Evolutionary conservation across 2,888 invertebrate species (phyloP), one percentile per base, ranked within the genome.

Genomic region (Drosophila sordidapex): DNA sequence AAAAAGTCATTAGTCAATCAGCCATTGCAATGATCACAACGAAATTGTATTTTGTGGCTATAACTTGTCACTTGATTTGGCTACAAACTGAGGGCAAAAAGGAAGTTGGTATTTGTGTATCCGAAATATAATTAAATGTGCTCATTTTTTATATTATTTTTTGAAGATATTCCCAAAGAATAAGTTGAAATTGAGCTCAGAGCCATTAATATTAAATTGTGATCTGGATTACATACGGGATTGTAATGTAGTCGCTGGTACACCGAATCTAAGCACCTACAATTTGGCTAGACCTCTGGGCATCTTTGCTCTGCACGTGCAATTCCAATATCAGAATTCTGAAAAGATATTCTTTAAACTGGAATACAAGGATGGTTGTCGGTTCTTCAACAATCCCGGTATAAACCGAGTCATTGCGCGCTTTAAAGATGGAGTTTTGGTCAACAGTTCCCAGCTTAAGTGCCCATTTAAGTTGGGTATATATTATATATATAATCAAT

Each of bases 21-120:
- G 40, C 18, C 62, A 52, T 54, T 52, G 40, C 21, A 31, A 77
- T 76, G 75, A 60, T 49, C 15, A 48, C 59, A 63, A 11, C 36
- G 2, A 40, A n/a, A 25, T 18, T 75, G 15, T 70, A 25, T 51
- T 29, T 35, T 43, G 31, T 51, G 0, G 53, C 35, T n/a, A 18
- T 75, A 13, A 43, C 58, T 29, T 76, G 53, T 43, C 57, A 63
- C 27, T 25, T 57, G 27, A n/a, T 65, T 49, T 27, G 46, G 7
- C 13, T 35, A 27, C 43, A 15, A 53, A 7, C 33, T 15, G 49
- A 5, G 1, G 70, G 68, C 59, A 63, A n/a, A 2, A 56, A 49
- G 13, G 61, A 60, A 65, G 83, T 85, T 56, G 0, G 21, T 29
- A 51, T 25, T 46, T 46, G 15, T 15, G 15, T 1, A 27, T 25